Evolutionary conservation across 2,113 vertebrate species (phyloP).

Genomic region (Otis tarda): DNA sequence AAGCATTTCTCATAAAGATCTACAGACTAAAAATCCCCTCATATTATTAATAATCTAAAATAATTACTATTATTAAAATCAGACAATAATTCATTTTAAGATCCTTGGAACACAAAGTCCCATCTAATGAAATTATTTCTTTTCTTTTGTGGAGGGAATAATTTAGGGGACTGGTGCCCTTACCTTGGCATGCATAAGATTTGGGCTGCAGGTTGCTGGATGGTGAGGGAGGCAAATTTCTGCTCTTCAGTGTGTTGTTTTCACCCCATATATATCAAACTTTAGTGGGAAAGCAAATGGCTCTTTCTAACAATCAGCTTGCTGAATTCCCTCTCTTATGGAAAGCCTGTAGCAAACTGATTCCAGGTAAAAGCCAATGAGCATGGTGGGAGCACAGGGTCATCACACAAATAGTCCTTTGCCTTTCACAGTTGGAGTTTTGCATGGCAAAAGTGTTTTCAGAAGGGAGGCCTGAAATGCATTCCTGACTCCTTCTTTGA

Average conservation of each 20-base stretch:
- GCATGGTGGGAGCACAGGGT: not conserved
- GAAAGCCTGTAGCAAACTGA: not conserved
- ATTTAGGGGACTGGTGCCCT: not conserved
- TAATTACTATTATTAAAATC: not conserved
- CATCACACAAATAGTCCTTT: not conserved
- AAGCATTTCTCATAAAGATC: not conserved
- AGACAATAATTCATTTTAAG: not conserved
- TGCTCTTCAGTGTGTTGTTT: not conserved
- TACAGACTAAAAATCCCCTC: not conserved
- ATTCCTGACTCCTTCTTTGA: not conserved
- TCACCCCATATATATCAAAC: not conserved
- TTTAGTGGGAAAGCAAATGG: not conserved
- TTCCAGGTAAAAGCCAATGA: not conserved
- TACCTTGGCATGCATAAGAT: not conserved
- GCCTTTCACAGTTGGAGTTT: not conserved
- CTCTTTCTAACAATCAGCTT: not conserved
- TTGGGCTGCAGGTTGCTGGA: not conserved
- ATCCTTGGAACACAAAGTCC: not conserved
- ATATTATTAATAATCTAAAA: not conserved
- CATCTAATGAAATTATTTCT: not conserved
- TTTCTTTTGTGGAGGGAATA: not conserved
- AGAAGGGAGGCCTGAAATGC: constrained; percentile 8
- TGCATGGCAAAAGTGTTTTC: not conserved
- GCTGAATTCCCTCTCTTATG: not conserved
- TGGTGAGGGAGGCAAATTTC: not conserved